Evolutionary conservation across 92 coral and sea anemone species (phyloP), one percentile per base, ranked within the genome.

Genomic region (Plumapathes pennacea): DNA sequence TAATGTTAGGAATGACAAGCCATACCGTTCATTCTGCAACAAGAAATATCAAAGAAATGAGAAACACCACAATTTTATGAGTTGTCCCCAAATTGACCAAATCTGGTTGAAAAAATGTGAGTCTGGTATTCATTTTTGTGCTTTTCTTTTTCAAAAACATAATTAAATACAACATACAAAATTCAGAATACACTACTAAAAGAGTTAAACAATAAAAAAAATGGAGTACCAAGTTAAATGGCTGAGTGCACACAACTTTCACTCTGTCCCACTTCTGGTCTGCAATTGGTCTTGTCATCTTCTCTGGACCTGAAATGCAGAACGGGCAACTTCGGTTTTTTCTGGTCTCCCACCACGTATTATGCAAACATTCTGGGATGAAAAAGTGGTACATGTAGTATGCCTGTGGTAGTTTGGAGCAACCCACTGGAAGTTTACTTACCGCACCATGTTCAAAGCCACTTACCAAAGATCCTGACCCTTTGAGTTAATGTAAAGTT

Each of bases 401-500:
- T 24, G 26, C 23, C n/a, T 4, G 29, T 62, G 9, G 40, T 36
- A 36, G 10, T 9, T n/a, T n/a, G n/a, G n/a, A n/a, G n/a, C n/a
- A n/a, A n/a, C n/a, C n/a, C n/a, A n/a, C n/a, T n/a, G n/a, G n/a
- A n/a, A n/a, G n/a, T n/a, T n/a, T n/a, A n/a, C n/a, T n/a, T n/a
- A n/a, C n/a, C n/a, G n/a, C n/a, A n/a, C n/a, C n/a, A n/a, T n/a
- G n/a, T n/a, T n/a, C n/a, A n/a, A n/a, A n/a, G n/a, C n/a, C 20
- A 10, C 92, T 78, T 77, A 92, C 98, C 98, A 73, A 92, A 92
- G 89, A 92, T 92, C 41, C 98, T 80, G 7, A 92, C 98, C 62
- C 98, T 73, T 57, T 62, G 84, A 27, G 67, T 76, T 56, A 80
- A 88, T 20, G 88, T 76, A 38, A 89, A 89, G 11, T 92, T 71